phyloP scores from a whole-genome alignment of 2,888 invertebrate genomes.

The Hirtodrosophila alboralis region DNA sequence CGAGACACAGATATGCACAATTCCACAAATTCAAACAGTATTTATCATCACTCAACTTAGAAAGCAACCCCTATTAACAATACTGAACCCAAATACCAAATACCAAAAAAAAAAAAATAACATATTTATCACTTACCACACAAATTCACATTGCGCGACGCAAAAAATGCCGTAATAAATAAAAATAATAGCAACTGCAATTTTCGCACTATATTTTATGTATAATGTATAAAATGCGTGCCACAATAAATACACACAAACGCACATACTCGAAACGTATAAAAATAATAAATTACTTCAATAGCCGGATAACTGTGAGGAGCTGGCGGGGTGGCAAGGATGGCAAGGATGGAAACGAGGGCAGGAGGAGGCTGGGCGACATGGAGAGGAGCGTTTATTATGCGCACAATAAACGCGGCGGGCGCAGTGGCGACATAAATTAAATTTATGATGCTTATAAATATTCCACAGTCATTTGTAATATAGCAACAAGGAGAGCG shows the following conservation, averaged over 20 bases:
- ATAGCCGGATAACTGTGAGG: conserved; percentile 51
- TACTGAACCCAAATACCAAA: conserved; percentile 6
- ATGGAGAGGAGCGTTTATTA: conserved; percentile 70
- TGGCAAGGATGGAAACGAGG: background rate
- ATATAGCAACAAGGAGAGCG: conserved; percentile 59
- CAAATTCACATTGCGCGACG: conserved; percentile 48
- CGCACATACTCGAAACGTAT: conserved; percentile 58
- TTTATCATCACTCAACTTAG: conserved; percentile 26
- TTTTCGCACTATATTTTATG: conserved; percentile 77
- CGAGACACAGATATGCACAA: conserved; percentile 22
- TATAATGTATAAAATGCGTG: conserved; percentile 76
- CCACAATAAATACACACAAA: conserved; percentile 41
- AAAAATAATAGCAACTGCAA: conserved; percentile 67
- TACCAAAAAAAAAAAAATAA: conserved; percentile 17
- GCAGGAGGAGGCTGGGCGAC: conserved; percentile 14
- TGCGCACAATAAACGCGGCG: conserved; percentile 80
- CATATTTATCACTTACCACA: conserved; percentile 66
- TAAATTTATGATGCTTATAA: conserved; percentile 82
- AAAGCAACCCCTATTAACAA: conserved; percentile 41
- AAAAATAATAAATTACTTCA: conserved; percentile 75
- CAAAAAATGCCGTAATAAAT: conserved; percentile 52
- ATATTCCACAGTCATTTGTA: conserved; percentile 82
- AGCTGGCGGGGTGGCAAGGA: conserved; percentile 2
- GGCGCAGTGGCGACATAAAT: conserved; percentile 75
- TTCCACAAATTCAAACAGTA: conserved; percentile 22